Conservation (phyloP, 2,888 invertebrate genomes). For the Campoplex capitator region DNA sequence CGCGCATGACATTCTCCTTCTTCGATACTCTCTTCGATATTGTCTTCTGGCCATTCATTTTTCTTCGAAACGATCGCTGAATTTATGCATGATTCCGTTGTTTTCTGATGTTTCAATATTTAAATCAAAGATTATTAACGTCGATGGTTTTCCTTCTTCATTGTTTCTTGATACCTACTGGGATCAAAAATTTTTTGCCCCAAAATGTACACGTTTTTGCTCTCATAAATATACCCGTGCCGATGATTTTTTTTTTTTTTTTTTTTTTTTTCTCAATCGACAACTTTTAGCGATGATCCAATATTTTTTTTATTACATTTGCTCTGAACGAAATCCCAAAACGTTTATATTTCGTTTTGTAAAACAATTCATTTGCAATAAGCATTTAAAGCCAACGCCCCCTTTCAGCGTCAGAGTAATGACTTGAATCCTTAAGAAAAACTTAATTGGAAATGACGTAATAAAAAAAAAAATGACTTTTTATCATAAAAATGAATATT, state of each 20-base stretch:
- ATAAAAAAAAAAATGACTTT: background rate
- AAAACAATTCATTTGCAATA: background rate
- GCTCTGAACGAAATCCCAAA: background rate
- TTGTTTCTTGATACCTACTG: slow-evolving; percentile 34
- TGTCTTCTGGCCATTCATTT: slow-evolving; percentile 78
- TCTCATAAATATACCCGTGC: slow-evolving; percentile 41
- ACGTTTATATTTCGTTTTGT: background rate
- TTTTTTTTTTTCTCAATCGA: background rate
- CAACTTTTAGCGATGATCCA: background rate
- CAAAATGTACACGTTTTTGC: slow-evolving; percentile 37
- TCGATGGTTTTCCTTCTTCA: background rate
- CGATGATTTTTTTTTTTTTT: background rate
- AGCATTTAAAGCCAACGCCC: background rate
- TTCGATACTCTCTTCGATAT: slow-evolving; percentile 78
- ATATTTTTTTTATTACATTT: background rate
- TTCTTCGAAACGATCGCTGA: slow-evolving; percentile 74
- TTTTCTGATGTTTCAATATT: slow-evolving; percentile 32
- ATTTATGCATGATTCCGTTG: slow-evolving; percentile 2
- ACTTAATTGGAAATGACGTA: background rate
- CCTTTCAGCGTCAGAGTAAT: background rate
- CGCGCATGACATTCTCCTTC: slow-evolving; percentile 71
- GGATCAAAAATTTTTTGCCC: slow-evolving; percentile 50
- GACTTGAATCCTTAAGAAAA: background rate
- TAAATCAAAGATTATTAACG: slow-evolving; percentile 26
- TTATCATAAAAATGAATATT: slow-evolving; percentile 21